Evolutionary conservation across 2,888 invertebrate species (phyloP).

Genomic region (Ophion obscuratus): DNA sequence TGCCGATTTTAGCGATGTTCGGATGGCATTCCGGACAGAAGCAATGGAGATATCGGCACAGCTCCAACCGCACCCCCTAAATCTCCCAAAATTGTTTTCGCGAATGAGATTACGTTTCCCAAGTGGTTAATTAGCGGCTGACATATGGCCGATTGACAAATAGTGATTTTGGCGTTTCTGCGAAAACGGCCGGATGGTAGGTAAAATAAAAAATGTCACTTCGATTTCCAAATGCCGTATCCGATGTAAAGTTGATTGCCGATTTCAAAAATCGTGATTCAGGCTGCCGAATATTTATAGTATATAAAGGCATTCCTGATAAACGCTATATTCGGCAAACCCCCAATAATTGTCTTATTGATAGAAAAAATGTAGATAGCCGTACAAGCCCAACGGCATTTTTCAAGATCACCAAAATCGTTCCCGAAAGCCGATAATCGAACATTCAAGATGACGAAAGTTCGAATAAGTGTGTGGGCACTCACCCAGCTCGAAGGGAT

Average conservation of each 20-base stretch:
- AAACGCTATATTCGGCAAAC: not conserved
- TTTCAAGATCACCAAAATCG: too few species aligned
- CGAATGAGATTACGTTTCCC: not conserved
- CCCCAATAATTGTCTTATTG: too few species aligned
- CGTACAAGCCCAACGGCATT: too few species aligned
- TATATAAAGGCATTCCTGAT: not conserved
- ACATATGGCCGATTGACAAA: not conserved
- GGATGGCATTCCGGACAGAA: too few species aligned
- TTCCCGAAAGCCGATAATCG: not conserved
- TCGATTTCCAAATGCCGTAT: not conserved
- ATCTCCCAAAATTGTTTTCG: too few species aligned
- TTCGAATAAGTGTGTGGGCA: slow-evolving; percentile 49
- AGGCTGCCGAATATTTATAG: not conserved
- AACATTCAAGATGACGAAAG: not conserved
- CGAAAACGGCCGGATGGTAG: too few species aligned
- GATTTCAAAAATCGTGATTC: not conserved
- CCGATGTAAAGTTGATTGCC: not conserved
- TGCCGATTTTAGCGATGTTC: too few species aligned
- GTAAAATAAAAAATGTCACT: not conserved
- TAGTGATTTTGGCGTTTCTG: too few species aligned
- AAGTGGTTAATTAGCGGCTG: not conserved
- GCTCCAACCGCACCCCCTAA: too few species aligned
- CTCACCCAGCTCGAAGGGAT: slow-evolving; percentile 80
- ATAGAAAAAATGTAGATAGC: too few species aligned
- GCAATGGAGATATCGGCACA: too few species aligned